These are phyloP conservation scores for Lasioglossum marginatum DNA, from an alignment of 2,888 invertebrate genomes.

Conservation along the genomic window DNA sequence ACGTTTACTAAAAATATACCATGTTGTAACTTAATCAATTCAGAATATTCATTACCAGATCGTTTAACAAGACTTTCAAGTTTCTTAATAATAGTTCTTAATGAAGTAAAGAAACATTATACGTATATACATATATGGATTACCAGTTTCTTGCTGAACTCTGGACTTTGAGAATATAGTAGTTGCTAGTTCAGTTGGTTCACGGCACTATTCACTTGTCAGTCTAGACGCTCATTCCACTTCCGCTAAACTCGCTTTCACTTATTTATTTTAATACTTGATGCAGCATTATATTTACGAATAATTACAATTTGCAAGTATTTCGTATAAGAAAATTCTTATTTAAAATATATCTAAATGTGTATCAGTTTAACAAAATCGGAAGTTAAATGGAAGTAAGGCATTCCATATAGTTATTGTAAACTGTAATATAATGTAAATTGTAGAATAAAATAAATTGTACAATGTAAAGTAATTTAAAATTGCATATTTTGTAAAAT, in stretches of 20 bases:
- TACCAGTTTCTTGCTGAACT: conserved; percentile 29
- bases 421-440: background rate
- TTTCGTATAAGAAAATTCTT: background rate
- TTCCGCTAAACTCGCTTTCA: conserved; percentile 40
- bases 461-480: background rate
- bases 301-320: background rate
- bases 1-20: background rate
- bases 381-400: too few relatives aligned
- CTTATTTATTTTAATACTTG: conserved; percentile 38
- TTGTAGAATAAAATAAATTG: background rate
- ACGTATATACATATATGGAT: background rate
- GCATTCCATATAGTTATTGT: too few relatives aligned
- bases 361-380: background rate
- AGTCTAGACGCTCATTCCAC: conserved; percentile 19
- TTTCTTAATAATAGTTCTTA: background rate
- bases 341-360: too few relatives aligned
- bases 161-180: conserved; percentile 16
- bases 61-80: background rate
- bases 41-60: background rate
- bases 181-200: conserved; percentile 4
- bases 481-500: background rate
- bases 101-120: background rate
- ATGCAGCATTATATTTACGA: background rate
- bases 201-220: conserved; percentile 27
- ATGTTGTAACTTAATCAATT: background rate